Evolutionary conservation across 23 tunicate genomes (phyloP).

Genomic region (Halocynthia roretzi): DNA sequence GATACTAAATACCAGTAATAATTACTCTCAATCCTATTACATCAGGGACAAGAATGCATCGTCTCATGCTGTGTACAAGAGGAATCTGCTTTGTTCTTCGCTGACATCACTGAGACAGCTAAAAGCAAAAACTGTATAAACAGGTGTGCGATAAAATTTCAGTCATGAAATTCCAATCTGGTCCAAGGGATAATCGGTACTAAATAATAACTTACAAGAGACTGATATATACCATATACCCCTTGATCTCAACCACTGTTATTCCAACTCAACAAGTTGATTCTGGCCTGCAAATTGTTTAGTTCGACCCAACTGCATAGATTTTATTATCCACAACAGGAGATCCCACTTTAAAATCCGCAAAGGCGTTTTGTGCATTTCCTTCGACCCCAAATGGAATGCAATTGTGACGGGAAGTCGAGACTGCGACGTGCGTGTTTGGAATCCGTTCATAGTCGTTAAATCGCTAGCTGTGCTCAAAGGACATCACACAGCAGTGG

Average conservation of each 20-base stretch:
- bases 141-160: neutral
- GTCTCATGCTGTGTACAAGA: slow-evolving; percentile 44
- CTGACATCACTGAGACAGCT: slow-evolving; percentile 62
- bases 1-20: neutral
- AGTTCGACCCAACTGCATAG: too few relatives aligned
- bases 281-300: too few relatives aligned
- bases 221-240: too few relatives aligned
- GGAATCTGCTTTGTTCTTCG: slow-evolving; percentile 50
- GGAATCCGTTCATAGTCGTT: slow-evolving; percentile 73
- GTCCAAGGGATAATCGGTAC: too few relatives aligned
- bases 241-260: too few relatives aligned
- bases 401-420: slow-evolving; percentile 69
- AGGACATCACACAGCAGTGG: slow-evolving; percentile 55
- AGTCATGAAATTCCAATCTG: too few relatives aligned
- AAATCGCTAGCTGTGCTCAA: slow-evolving; percentile 67
- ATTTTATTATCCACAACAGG: slow-evolving; percentile 4
- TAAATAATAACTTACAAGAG: too few relatives aligned
- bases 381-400: slow-evolving; percentile 76
- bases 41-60: slow-evolving; percentile 77
- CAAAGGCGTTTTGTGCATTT: slow-evolving; percentile 52
- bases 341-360: slow-evolving; percentile 38
- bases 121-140: neutral
- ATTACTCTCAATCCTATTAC: neutral
- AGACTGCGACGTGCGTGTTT: slow-evolving; percentile 66
- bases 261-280: too few relatives aligned